These are phyloP conservation scores for Mongoloraphidia duomilia DNA, from an alignment of 2,888 invertebrate species.

Conservation along the genomic window DNA sequence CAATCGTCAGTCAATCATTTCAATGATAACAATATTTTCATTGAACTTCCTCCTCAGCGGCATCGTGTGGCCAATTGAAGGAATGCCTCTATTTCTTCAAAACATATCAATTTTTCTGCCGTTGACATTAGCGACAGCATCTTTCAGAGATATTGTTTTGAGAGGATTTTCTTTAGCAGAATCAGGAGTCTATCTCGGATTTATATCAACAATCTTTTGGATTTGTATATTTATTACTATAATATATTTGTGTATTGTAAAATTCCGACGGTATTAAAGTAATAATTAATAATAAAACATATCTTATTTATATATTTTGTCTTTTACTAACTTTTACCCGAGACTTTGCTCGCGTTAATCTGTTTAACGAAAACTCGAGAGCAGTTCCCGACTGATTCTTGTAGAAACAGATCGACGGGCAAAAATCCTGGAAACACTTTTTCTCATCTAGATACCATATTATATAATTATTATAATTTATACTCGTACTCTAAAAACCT, in stretches of 20 bases:
- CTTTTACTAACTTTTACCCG: too few relatives aligned
- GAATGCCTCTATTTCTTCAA: constrained; percentile 71
- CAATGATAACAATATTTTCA: constrained; percentile 88
- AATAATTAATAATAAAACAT: too few relatives aligned
- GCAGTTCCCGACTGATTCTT: too few relatives aligned
- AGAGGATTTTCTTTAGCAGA: constrained; percentile 75
- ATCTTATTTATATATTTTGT: too few relatives aligned
- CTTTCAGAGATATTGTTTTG: constrained; percentile 72
- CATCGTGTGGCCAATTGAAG: constrained; percentile 93
- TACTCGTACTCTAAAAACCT: too few relatives aligned
- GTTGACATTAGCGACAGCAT: constrained; percentile 82
- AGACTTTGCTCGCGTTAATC: too few relatives aligned
- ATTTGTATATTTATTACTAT: constrained; percentile 67
- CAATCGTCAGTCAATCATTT: constrained; percentile 83
- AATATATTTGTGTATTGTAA: constrained; percentile 21
- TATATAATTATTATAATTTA: too few relatives aligned
- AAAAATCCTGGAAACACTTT: too few relatives aligned
- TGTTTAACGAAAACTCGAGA: too few relatives aligned
- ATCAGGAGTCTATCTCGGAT: constrained; percentile 76
- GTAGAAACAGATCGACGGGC: too few relatives aligned
- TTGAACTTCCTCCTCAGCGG: constrained; percentile 84
- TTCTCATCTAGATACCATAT: too few relatives aligned
- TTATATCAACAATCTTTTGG: constrained; percentile 74
- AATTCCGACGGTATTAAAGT: too few relatives aligned
- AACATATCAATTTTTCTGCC: constrained; percentile 76